phyloP scores from a whole-genome alignment of 2,888 invertebrate species.

The Acheta domesticus region DNA sequence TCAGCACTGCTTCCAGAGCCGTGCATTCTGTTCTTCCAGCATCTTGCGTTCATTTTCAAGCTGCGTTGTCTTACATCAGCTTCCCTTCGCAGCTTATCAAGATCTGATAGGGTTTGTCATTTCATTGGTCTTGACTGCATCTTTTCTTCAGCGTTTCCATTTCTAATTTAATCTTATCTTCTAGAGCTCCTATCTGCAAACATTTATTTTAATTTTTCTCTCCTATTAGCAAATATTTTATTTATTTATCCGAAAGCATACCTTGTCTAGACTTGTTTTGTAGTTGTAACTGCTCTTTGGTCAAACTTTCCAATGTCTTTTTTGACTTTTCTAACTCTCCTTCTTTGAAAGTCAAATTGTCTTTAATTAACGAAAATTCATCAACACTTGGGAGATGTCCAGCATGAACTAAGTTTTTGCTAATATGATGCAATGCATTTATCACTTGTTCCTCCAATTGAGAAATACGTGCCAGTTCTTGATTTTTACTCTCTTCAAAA shows the following conservation, averaged over 20 bases:
- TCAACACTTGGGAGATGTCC: conserved; percentile 33
- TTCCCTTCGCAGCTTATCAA: conserved; percentile 57
- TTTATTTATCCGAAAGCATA: conserved; percentile 35
- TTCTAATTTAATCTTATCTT: conserved; percentile 62
- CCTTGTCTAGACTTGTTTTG: conserved; percentile 49
- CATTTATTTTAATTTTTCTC: no score
- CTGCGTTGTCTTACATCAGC: conserved; percentile 56
- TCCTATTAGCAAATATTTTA: no score
- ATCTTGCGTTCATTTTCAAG: conserved; percentile 53
- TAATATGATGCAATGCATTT: conserved; percentile 62
- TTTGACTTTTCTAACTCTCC: conserved; percentile 59
- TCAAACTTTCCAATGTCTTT: conserved; percentile 61
- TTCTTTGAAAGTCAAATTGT: conserved; percentile 53
- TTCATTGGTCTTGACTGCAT: conserved; percentile 58
- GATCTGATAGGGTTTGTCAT: conserved; percentile 58
- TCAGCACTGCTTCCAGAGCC: conserved; percentile 43
- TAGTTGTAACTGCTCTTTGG: conserved; percentile 55
- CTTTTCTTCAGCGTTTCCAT: conserved; percentile 49
- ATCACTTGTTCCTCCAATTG: conserved; percentile 63
- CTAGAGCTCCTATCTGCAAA: conserved; percentile 60
- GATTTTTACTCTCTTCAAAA: conserved; percentile 60
- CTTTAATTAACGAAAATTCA: conserved; percentile 45
- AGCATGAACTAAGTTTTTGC: conserved; percentile 52
- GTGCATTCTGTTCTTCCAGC: conserved; percentile 46
- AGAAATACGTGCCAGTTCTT: conserved; percentile 61